phyloP scores from a whole-genome alignment of 2,888 invertebrate species.

The Nomada ferruginata region DNA sequence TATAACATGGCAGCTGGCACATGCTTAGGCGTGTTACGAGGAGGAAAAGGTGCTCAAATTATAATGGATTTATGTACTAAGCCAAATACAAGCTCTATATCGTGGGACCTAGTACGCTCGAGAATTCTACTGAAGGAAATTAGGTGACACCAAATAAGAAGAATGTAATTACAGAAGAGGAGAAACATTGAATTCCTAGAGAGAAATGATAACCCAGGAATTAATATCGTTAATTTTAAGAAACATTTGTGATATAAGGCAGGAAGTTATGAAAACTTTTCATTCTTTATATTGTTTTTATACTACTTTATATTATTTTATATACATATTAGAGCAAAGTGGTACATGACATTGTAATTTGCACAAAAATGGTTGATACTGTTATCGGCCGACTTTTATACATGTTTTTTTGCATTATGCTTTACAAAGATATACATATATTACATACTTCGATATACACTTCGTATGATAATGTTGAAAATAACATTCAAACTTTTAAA shows the following conservation, averaged over 20 bases:
- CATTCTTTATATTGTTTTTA: slow-evolving; percentile 15
- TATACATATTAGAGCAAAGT: background rate
- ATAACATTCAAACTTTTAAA: background rate
- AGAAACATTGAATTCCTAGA: slow-evolving; percentile 15
- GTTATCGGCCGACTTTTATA: background rate
- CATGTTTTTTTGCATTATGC: slow-evolving; percentile 1
- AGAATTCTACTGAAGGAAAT: slow-evolving; percentile 72
- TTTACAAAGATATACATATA: background rate
- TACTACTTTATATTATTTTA: slow-evolving; percentile 16
- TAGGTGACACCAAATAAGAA: slow-evolving; percentile 72
- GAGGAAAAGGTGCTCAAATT: slow-evolving; percentile 84
- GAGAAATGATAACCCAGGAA: background rate
- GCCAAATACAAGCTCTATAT: slow-evolving; percentile 82
- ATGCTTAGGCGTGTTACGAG: slow-evolving; percentile 88
- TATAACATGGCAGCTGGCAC: slow-evolving; percentile 95
- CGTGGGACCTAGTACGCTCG: slow-evolving; percentile 86
- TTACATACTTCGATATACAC: background rate
- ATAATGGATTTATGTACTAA: slow-evolving; percentile 88
- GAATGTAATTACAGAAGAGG: slow-evolving; percentile 20
- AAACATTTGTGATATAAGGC: slow-evolving; percentile 9
- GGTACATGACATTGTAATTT: background rate
- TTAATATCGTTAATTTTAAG: background rate
- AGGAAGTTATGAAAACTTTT: slow-evolving; percentile 5
- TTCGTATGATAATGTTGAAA: background rate
- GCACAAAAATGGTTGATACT: background rate